Percentiles rank a stretch among this genome's conserved stretches.
Conservation (phyloP, 2,888 invertebrate genomes). For the Myopa testacea region DNA sequence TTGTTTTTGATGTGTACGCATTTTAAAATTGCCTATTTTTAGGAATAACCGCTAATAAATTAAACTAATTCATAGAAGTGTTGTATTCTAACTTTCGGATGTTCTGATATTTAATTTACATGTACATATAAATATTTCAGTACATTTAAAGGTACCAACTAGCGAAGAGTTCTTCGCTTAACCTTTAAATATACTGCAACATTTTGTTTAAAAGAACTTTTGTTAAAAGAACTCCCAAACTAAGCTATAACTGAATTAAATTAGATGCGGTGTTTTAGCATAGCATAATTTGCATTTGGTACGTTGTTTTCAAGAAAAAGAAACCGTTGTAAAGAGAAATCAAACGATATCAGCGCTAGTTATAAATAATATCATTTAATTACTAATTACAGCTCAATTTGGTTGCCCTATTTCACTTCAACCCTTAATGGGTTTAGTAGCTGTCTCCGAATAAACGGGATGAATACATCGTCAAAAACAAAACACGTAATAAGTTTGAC, state of each 20-base stretch:
- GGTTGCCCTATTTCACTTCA: background rate
- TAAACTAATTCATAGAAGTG: background rate
- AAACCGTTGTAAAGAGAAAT: slow-evolving; percentile 4
- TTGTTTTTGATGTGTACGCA: slow-evolving; percentile 17
- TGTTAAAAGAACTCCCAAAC: background rate
- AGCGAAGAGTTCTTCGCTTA: no score
- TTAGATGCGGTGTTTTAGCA: background rate
- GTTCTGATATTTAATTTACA: background rate
- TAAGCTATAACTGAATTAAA: background rate
- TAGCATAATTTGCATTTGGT: no score
- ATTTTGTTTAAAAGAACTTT: background rate
- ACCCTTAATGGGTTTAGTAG: background rate
- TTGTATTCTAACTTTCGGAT: background rate
- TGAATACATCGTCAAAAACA: slow-evolving; percentile 27
- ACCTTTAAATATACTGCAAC: background rate
- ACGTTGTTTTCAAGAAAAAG: no score
- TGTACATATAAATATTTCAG: background rate
- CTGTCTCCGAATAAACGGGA: slow-evolving; percentile 7
- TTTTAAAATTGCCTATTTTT: background rate
- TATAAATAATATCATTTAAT: slow-evolving; percentile 4
- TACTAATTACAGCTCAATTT: background rate
- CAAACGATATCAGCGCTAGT: background rate
- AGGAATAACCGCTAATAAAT: background rate
- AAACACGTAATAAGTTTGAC: slow-evolving; percentile 2
- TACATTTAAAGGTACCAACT: background rate